Evolutionary conservation across 2,797 vertebrate species (phyloP).

Genomic region (Tinamus major): DNA sequence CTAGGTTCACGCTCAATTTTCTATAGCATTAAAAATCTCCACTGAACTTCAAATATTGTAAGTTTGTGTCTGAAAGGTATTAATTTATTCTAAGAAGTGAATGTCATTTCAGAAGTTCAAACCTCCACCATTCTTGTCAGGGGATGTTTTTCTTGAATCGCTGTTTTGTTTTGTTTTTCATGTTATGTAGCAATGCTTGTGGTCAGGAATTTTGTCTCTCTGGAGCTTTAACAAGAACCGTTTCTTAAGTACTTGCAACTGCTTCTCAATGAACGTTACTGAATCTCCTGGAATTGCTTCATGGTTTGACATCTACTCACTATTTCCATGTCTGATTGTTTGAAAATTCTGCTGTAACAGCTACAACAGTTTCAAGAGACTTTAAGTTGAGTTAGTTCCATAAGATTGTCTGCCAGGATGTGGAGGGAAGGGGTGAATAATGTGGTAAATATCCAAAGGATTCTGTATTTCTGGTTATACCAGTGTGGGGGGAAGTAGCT

Average conservation of each 20-base stretch:
- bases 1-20: neutral
- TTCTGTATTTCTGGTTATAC: neutral
- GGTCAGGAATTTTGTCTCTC: slow-evolving; percentile 47
- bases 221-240: neutral
- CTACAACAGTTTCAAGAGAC: neutral
- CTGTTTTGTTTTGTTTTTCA: neutral
- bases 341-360: slow-evolving; percentile 19
- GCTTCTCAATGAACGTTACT: slow-evolving; percentile 36
- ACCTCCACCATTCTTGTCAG: slow-evolving; percentile 3
- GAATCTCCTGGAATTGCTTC: slow-evolving; percentile 43
- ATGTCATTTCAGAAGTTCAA: neutral
- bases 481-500: neutral
- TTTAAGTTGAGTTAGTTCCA: neutral
- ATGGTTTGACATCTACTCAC: neutral
- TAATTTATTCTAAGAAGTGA: neutral
- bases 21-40: neutral
- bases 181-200: slow-evolving; percentile 48
- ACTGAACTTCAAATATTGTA: neutral
- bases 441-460: neutral
- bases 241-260: slow-evolving; percentile 28
- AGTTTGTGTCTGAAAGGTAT: neutral
- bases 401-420: neutral
- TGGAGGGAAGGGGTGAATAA: neutral
- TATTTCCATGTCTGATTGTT: slow-evolving; percentile 8
- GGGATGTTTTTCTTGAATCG: slow-evolving; percentile 41